phyloP scores from a whole-genome alignment of 92 coral and sea anemone genomes.

The Umimayanthus kanabou region DNA sequence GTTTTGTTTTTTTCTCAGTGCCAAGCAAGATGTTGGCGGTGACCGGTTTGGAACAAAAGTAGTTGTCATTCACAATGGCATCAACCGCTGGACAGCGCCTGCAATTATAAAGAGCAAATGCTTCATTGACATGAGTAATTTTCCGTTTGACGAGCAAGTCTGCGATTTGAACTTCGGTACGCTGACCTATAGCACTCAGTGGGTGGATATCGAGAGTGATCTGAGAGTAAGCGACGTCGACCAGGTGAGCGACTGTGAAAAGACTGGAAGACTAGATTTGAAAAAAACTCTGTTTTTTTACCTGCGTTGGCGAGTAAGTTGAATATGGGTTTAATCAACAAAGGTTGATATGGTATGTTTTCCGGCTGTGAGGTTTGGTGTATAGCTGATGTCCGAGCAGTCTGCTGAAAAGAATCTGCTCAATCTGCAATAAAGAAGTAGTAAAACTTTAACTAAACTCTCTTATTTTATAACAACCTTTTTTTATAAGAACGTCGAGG shows the following conservation, averaged over 20 bases:
- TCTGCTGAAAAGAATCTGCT: too few species aligned
- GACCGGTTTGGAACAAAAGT: conserved; percentile 34
- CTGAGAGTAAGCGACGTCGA: conserved; percentile 20
- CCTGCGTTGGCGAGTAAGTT: too few species aligned
- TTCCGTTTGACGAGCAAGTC: conserved; percentile 37
- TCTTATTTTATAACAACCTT: too few species aligned
- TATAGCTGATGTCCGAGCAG: too few species aligned
- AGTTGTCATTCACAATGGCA: conserved; percentile 30
- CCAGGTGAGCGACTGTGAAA: background rate
- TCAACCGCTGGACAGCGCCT: conserved; percentile 43
- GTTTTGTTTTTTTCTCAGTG: background rate
- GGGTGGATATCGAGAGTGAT: conserved; percentile 39
- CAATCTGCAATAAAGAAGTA: too few species aligned
- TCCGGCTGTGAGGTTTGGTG: too few species aligned
- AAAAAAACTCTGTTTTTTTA: too few species aligned
- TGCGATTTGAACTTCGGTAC: conserved; percentile 32
- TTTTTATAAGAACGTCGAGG: too few species aligned
- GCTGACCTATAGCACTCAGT: conserved; percentile 20
- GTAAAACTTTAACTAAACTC: too few species aligned
- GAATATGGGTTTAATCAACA: too few species aligned
- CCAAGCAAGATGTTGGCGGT: conserved; percentile 1
- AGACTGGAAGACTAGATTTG: too few species aligned
- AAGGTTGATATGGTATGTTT: too few species aligned
- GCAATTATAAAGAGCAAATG: conserved; percentile 38
- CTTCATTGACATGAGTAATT: conserved; percentile 24